Evolutionary conservation across 2,113 vertebrate species (phyloP).

Genomic region (Gymnocephalus cernua): DNA sequence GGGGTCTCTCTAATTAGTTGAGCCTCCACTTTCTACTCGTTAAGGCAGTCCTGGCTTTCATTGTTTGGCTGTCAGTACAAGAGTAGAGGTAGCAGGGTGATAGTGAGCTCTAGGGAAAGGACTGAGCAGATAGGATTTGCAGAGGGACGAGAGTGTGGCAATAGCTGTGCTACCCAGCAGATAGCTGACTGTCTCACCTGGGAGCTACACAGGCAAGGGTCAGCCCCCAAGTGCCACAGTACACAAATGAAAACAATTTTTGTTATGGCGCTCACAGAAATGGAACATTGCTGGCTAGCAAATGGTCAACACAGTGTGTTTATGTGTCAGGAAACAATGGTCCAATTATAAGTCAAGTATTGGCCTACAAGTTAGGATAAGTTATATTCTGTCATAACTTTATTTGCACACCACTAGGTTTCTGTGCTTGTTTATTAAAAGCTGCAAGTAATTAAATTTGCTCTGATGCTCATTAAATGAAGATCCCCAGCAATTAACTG

Average conservation of each 20-base stretch:
- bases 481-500: slow-evolving; percentile 50
- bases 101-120: slow-evolving; percentile 48
- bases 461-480: slow-evolving; percentile 55
- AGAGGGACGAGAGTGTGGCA: slow-evolving; percentile 32
- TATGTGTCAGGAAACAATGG: slow-evolving; percentile 56
- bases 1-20: slow-evolving; percentile 75
- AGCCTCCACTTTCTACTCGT: slow-evolving; percentile 62
- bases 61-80: slow-evolving; percentile 75
- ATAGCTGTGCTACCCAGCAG: slow-evolving; percentile 29
- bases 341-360: slow-evolving; percentile 69
- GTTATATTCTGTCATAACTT: slow-evolving; percentile 49
- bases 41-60: slow-evolving; percentile 67
- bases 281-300: slow-evolving; percentile 52
- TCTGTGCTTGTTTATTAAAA: slow-evolving; percentile 47
- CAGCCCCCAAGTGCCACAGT: slow-evolving; percentile 22
- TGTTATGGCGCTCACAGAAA: slow-evolving; percentile 48
- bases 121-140: slow-evolving; percentile 28
- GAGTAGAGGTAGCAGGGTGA: slow-evolving; percentile 41
- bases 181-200: slow-evolving; percentile 63
- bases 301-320: slow-evolving; percentile 47
- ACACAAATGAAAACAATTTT: slow-evolving; percentile 40
- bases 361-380: slow-evolving; percentile 35
- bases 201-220: slow-evolving; percentile 39
- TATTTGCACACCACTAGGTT: slow-evolving; percentile 37
- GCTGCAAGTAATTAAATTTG: slow-evolving; percentile 49